Conservation (phyloP, 2,113 vertebrate genomes). For the Glaucomys volans region DNA sequence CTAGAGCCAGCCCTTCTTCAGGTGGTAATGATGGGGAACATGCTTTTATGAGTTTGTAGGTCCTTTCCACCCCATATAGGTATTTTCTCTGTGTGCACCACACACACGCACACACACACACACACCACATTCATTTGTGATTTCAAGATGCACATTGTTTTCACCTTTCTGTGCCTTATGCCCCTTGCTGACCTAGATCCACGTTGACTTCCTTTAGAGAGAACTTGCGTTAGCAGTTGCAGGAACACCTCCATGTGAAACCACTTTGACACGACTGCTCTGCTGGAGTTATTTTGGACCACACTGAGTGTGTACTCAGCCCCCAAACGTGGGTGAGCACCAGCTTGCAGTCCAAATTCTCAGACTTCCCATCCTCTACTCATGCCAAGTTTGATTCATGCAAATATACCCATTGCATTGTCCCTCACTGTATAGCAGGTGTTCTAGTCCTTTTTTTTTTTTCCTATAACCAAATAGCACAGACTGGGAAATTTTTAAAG, state of each 20-base stretch:
- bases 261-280: background rate
- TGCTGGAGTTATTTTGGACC: background rate
- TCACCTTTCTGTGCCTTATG: background rate
- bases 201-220: background rate
- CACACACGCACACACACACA: background rate
- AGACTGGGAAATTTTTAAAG: background rate
- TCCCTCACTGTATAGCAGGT: background rate
- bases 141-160: background rate
- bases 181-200: background rate
- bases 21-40: background rate
- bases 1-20: background rate
- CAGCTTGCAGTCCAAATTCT: background rate
- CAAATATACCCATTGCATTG: accelerated
- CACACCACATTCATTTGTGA: accelerated
- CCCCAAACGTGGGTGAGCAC: background rate
- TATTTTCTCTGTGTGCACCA: background rate
- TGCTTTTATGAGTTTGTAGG: background rate
- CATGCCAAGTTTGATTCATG: background rate
- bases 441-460: background rate
- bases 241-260: background rate
- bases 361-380: background rate
- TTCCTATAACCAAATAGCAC: background rate
- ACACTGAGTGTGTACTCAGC: background rate
- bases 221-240: background rate
- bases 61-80: background rate